These are phyloP conservation scores for Hydrozoanthus gracilis DNA, from an alignment of 92 coral and sea anemone genomes.

Conservation along the genomic window DNA sequence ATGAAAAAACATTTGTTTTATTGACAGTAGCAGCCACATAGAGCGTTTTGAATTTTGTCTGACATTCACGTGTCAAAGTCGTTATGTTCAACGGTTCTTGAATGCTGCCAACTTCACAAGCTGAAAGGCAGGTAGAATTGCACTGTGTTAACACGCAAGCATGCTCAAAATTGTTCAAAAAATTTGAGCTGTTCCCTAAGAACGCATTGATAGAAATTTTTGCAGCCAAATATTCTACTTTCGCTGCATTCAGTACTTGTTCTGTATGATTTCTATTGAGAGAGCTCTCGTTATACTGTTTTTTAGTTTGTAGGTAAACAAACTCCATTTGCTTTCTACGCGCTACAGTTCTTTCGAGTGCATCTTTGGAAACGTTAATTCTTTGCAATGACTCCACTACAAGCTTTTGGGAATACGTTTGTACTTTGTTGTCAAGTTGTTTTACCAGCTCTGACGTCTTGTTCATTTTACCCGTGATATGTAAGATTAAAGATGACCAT, in stretches of 20 bases:
- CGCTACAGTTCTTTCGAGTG: conserved; percentile 8
- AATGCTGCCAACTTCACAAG: conserved; percentile 1
- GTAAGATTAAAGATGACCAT: conserved; percentile 41
- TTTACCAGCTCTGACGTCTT: conserved; percentile 52
- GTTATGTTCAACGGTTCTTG: conserved; percentile 27
- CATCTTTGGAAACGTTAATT: conserved; percentile 24
- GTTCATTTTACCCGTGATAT: conserved; percentile 50
- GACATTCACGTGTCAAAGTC: conserved; percentile 25
- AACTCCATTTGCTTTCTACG: conserved; percentile 4
- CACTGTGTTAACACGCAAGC: conserved; percentile 19
- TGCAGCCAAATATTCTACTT: not conserved
- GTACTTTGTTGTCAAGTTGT: conserved; percentile 27
- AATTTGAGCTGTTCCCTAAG: conserved; percentile 22
- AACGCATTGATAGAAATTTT: not conserved
- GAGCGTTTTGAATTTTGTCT: conserved; percentile 17
- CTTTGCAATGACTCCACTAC: conserved; percentile 20
- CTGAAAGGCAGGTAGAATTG: conserved; percentile 26
- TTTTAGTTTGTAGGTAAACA: not conserved
- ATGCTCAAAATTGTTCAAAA: conserved; percentile 12
- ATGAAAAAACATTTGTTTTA: not conserved
- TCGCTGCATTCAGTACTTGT: not conserved
- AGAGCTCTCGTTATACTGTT: not conserved
- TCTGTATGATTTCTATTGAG: conserved; percentile 8
- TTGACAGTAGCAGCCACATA: not conserved
- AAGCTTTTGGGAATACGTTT: conserved; percentile 31